Evolutionary conservation across 2,113 vertebrate genomes (phyloP).

Genomic region (Sclerurus mexicanus): DNA sequence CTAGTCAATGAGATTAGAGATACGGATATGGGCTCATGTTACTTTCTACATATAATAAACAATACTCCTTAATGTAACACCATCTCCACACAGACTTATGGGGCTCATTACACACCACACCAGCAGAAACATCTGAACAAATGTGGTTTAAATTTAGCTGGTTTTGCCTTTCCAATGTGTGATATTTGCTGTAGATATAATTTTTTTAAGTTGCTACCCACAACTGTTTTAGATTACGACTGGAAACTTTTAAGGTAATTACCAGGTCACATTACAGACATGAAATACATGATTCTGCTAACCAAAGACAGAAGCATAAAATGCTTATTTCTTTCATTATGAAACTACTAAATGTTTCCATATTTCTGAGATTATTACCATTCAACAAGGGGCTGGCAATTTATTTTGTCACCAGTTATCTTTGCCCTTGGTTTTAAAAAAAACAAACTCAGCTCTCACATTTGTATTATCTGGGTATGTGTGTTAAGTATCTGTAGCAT

Average conservation of each 20-base stretch:
- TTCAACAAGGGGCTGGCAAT: not conserved
- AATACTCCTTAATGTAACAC: not conserved
- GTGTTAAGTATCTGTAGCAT: not conserved
- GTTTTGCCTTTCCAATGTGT: not conserved
- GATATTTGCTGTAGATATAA: not conserved
- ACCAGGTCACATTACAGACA: not conserved
- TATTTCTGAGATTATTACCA: not conserved
- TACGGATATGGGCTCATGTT: not conserved
- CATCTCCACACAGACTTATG: not conserved
- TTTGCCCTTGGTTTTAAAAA: not conserved
- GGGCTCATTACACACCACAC: not conserved
- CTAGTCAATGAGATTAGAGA: not conserved
- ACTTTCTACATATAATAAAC: not conserved
- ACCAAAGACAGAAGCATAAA: conserved; percentile 17
- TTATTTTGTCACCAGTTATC: too few species aligned
- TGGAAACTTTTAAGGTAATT: conserved; percentile 28
- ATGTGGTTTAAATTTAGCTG: conserved; percentile 2
- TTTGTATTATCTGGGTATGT: not conserved
- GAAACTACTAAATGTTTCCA: conserved; percentile 18
- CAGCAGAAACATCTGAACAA: not conserved
- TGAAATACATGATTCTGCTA: conserved; percentile 19
- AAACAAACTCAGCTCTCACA: not conserved
- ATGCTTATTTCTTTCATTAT: conserved; percentile 1
- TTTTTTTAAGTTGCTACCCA: conserved; percentile 8
- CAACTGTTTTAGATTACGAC: conserved; percentile 13